These are phyloP conservation scores for Nudaria mundana DNA, from an alignment of 2,888 invertebrate species.

Conservation along the genomic window DNA sequence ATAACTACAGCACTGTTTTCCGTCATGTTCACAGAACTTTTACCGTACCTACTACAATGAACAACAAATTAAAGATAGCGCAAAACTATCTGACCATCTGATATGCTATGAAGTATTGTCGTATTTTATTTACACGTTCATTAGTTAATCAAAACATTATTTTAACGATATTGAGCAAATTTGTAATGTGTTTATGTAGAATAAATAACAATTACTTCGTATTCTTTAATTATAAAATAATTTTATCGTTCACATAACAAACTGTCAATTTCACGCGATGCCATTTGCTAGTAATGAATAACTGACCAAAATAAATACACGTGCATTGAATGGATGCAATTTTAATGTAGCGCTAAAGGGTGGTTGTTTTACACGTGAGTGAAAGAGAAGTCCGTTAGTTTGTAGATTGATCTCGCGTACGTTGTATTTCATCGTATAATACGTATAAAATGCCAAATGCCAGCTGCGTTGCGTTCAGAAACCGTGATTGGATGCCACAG, in stretches of 20 bases:
- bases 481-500: neutral
- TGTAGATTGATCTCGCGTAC: neutral
- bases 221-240: slow-evolving; percentile 23
- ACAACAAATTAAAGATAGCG: slow-evolving; percentile 42
- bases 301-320: slow-evolving; percentile 11
- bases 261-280: slow-evolving; percentile 55
- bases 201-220: slow-evolving; percentile 17
- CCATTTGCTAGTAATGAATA: slow-evolving; percentile 50
- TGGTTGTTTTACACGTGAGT: neutral
- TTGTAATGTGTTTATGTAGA: slow-evolving; percentile 14
- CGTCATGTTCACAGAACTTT: slow-evolving; percentile 52
- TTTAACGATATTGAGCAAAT: slow-evolving; percentile 13
- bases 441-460: slow-evolving; percentile 26
- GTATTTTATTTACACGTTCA: slow-evolving; percentile 22
- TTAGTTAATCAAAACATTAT: slow-evolving; percentile 9
- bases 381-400: slow-evolving; percentile 25
- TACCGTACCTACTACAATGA: slow-evolving; percentile 26
- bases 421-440: slow-evolving; percentile 2
- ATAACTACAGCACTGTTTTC: slow-evolving; percentile 57
- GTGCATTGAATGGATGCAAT: slow-evolving; percentile 9
- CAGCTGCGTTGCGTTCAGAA: slow-evolving; percentile 28
- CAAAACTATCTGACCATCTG: slow-evolving; percentile 48
- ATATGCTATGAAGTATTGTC: slow-evolving; percentile 20
- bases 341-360: slow-evolving; percentile 16
- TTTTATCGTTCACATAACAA: slow-evolving; percentile 33